Evolutionary conservation across 2,888 invertebrate species (phyloP).

Genomic region (Augiades crinisus): DNA sequence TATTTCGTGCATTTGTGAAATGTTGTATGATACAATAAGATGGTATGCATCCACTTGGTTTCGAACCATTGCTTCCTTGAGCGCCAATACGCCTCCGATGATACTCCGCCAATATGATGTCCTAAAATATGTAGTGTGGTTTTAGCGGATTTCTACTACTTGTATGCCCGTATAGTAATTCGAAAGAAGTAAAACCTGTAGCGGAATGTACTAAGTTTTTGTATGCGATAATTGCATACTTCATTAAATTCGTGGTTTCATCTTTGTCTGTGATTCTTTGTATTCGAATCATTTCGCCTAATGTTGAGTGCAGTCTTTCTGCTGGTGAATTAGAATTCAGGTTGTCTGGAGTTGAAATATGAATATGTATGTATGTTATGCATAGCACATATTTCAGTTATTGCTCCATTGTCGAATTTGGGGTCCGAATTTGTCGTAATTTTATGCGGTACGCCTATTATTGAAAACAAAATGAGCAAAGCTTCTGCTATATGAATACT

Average conservation of each 20-base stretch:
- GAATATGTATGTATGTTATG: conserved; percentile 28
- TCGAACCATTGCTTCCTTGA: conserved; percentile 31
- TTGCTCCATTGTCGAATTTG: conserved; percentile 28
- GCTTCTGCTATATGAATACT: no score
- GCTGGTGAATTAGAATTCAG: conserved; percentile 30
- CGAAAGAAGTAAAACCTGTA: conserved; percentile 37
- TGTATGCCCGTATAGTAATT: conserved; percentile 38
- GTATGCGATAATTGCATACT: conserved; percentile 38
- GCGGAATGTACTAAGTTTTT: conserved; percentile 39
- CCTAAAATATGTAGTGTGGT: conserved; percentile 40
- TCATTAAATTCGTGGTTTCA: conserved; percentile 33
- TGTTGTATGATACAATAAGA: conserved; percentile 22
- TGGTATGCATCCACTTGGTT: conserved; percentile 31
- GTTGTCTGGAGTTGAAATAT: conserved; percentile 28
- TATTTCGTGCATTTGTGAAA: no score
- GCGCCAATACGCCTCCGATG: conserved; percentile 34
- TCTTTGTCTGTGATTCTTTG: conserved; percentile 35
- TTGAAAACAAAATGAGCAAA: no score
- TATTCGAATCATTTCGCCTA: conserved; percentile 31
- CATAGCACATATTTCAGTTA: conserved; percentile 22
- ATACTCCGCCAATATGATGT: no score
- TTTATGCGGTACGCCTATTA: no score
- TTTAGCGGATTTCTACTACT: conserved; percentile 38
- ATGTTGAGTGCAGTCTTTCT: conserved; percentile 31
- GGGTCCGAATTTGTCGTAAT: no score